Base-by-base conservation (phyloP, 2,113 vertebrate species). In the Urocitellus parryii region DNA sequence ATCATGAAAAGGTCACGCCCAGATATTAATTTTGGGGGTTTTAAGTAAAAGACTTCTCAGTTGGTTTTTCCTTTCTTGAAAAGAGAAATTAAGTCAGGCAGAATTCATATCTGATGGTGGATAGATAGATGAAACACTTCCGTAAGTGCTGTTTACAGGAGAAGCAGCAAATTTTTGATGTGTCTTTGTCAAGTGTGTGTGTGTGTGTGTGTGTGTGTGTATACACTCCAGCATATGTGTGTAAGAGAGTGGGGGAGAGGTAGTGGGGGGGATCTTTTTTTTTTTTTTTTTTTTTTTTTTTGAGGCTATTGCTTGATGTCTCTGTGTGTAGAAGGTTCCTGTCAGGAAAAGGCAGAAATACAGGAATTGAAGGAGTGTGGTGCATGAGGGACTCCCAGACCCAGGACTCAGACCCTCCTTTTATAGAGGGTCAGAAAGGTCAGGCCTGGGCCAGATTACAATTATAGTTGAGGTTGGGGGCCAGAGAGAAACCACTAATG, bases 51-150 rank as follows among this genome's bases (percentile, higher is more conserved):
- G 65, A 94, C 72, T 70, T 77, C 68, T 45, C 22, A 42, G 34
- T 90, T 92, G 24, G 34, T 39, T 85, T 92, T 91, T 88, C 45
- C 67, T 92, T 17, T 96, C 45, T 89, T n/a, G 58, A 93, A 92
- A 53, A 65, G 22, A 94, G 42, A 92, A 88, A 92, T 58, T 70
- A 81, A 95, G 51, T 32, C 22, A 95, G 68, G 18, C 53, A 91
- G 78, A 82, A 96, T 93, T 95, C 45, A 48, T 91, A 48, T 78
- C 48, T 79, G 65, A 68, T 91, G 61, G 63, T 89, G 53, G 48
- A 27, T 78, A 87, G 91, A 68, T 72, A 39, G 80, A 42, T 17
- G 25, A 92, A 34, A 42, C 86, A 48, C 25, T 82, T 90, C 65
- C 1, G n/a, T 39, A 91, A 51, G 20, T 80, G 25, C 58, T 74